Base-by-base conservation (phyloP, 1,140 invertebrate species). In the Melanaphis sacchari region DNA sequence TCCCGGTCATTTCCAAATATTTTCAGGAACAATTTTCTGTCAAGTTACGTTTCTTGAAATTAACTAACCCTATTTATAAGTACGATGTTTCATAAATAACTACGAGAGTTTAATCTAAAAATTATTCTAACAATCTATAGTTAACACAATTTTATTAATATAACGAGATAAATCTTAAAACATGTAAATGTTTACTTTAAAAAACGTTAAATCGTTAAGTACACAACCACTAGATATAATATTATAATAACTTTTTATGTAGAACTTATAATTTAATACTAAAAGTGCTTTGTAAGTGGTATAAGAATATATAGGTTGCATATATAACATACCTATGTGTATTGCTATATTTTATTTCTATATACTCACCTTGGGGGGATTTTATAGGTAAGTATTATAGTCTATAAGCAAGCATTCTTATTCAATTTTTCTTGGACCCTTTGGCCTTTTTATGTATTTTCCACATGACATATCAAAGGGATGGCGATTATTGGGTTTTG, bases 371-470 rank as follows among this genome's bases (percentile, higher is more conserved):
- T 92, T 76, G 24, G 31, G 59, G 59, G 66, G 91, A 31, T 49
- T 92, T 82, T 49, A 41, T 82, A 43, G 40, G 59, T 81, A 91
- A 76, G 90, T 40, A 76, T 40, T 38, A 38, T 38, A 76, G 36
- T 82, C 6, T 31, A 1, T 46, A 85, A 85, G 84, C 40, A 90
- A 76, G 59, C 76, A 92, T 92, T 92, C 76, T n/a, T 92, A 82
- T 92, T 82, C 66, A 49, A 82, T 91, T 81, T 46, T 92, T 82
- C 2, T 46, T n/a, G 66, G 91, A 92, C 91, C 91, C 91, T 92
- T 49, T 92, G 76, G 66, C 66, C 91, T 92, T 92, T 91, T 92
- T 82, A 92, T 82, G 38, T 84, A 92, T 21, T 92, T 92, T 92
- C 76, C 91, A 82, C 91, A 49, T 92, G 91, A 31, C 9, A 22